Percentiles rank a stretch among this genome's conserved stretches.
Conservation (phyloP, 2,797 vertebrate genomes). For the Smutsia temminckii region DNA sequence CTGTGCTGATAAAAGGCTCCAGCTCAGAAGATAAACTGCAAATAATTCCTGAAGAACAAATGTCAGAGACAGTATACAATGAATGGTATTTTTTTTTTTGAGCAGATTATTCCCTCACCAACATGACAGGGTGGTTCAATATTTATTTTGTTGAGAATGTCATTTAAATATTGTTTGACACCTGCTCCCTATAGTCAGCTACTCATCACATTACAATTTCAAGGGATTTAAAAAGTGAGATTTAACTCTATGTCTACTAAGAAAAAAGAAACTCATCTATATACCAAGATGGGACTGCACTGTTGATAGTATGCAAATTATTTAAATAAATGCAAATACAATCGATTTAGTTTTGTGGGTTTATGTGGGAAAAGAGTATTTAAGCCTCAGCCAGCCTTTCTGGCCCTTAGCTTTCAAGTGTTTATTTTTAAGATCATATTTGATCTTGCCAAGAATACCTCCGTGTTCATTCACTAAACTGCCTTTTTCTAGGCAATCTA, state of each 20-base stretch:
- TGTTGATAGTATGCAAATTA: conserved; percentile 42
- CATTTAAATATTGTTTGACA: conserved; percentile 88
- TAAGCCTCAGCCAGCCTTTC: neutral
- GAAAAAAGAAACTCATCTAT: conserved; percentile 17
- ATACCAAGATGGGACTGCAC: conserved; percentile 18
- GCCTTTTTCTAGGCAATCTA: neutral
- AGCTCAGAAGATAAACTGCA: conserved; percentile 87
- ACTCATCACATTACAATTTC: conserved; percentile 76
- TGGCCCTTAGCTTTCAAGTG: neutral
- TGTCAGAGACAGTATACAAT: conserved; percentile 85
- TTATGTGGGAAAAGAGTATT: neutral
- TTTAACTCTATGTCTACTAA: conserved; percentile 55
- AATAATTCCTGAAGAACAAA: conserved; percentile 89
- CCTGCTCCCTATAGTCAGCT: conserved; percentile 83
- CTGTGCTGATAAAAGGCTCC: conserved; percentile 86
- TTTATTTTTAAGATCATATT: conserved; percentile 35
- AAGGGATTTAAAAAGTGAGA: conserved; percentile 73
- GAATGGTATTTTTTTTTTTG: conserved; percentile 83
- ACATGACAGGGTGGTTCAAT: conserved; percentile 84
- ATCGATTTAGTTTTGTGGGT: neutral
- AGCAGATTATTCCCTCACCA: conserved; percentile 86
- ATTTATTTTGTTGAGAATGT: conserved; percentile 85
- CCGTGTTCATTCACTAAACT: neutral
- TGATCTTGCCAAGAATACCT: conserved; percentile 26
- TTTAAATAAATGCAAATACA: conserved; percentile 48